Percentiles rank a stretch among this genome's conserved stretches.
Conservation (phyloP, 2,113 vertebrate species). For the Labeo rohita region DNA sequence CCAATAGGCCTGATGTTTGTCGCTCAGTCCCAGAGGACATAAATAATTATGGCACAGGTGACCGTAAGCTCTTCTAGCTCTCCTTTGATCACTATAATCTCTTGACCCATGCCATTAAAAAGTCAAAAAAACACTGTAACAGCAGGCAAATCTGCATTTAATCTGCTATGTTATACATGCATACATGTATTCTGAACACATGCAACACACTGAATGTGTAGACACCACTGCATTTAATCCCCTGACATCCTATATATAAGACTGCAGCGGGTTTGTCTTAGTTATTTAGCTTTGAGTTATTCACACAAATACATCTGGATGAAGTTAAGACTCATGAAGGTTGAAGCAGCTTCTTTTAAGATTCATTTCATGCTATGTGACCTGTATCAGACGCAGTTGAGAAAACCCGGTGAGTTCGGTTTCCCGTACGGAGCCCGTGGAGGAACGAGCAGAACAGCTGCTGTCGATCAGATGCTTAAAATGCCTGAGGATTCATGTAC, state of each 20-base stretch:
- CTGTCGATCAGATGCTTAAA: constrained; percentile 29
- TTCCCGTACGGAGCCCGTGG: background rate
- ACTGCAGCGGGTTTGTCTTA: background rate
- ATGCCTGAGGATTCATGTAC: constrained; percentile 5
- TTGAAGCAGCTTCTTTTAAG: background rate
- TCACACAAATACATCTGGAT: background rate
- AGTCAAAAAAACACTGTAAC: background rate
- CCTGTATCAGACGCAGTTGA: background rate
- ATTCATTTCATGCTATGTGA: background rate
- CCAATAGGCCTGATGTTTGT: background rate
- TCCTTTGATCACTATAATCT: background rate
- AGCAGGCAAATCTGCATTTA: background rate
- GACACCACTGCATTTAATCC: constrained; percentile 2
- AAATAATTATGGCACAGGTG: background rate
- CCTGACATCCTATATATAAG: background rate
- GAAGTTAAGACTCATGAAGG: background rate
- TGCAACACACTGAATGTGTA: background rate
- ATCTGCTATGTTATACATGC: background rate
- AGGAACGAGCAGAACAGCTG: constrained; percentile 19
- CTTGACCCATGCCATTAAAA: background rate
- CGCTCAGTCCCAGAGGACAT: background rate
- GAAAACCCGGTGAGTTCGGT: background rate
- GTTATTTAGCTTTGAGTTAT: background rate
- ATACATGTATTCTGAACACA: background rate
- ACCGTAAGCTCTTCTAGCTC: background rate